Evolutionary conservation across 2,888 invertebrate species (phyloP).

Genomic region (Ormia ochracea): DNA sequence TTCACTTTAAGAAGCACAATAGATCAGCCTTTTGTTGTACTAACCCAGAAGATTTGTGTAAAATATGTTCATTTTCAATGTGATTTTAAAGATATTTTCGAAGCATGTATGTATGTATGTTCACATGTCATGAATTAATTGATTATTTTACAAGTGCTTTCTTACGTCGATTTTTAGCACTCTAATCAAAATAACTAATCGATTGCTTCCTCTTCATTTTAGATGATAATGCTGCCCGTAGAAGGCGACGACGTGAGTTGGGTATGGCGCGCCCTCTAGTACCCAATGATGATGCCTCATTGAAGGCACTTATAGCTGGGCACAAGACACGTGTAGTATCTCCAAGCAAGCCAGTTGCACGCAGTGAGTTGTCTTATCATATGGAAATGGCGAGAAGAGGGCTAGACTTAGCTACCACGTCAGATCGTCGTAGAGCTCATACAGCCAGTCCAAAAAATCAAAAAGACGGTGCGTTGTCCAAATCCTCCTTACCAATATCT

Average conservation of each 20-base stretch:
- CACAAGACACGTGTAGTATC: constrained; percentile 64
- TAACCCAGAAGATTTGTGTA: constrained; percentile 67
- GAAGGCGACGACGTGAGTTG: constrained; percentile 75
- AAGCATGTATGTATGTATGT: constrained; percentile 50
- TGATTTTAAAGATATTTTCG: constrained; percentile 48
- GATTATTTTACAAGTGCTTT: background rate
- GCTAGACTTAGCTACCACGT: constrained; percentile 64
- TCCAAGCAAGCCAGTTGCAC: constrained; percentile 58
- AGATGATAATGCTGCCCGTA: constrained; percentile 76
- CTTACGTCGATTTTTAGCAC: constrained; percentile 62
- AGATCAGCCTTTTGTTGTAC: constrained; percentile 51
- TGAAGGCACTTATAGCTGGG: constrained; percentile 71
- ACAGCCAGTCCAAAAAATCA: constrained; percentile 60
- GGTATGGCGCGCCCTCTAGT: constrained; percentile 74
- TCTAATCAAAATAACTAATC: background rate
- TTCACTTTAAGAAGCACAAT: constrained; percentile 58
- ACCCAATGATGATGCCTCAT: constrained; percentile 71
- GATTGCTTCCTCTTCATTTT: constrained; percentile 61
- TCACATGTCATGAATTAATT: background rate
- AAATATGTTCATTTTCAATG: constrained; percentile 66
- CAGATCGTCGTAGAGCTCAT: constrained; percentile 67
- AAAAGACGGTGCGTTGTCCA: constrained; percentile 53
- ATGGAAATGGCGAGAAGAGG: constrained; percentile 70
- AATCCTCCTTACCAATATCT: constrained; percentile 65
- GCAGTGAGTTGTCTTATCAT: constrained; percentile 68